Evolutionary conservation across 2,113 vertebrate species (phyloP).

Genomic region (Nanorana parkeri): DNA sequence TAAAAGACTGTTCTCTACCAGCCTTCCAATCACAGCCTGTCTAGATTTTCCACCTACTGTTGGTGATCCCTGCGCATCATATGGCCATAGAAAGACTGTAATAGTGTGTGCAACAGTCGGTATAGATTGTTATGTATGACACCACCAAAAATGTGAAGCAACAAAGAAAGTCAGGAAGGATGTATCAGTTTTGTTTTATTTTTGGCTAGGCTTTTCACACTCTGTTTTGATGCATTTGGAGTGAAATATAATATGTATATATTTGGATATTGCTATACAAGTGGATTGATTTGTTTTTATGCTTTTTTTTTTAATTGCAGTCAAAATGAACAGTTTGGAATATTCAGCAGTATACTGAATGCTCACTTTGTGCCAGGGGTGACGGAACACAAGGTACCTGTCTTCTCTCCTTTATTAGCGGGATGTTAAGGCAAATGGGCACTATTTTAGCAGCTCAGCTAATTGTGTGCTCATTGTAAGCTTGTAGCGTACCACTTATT

Average conservation of each 20-base stretch:
- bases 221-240: too few relatives aligned
- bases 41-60: too few relatives aligned
- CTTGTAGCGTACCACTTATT: background rate
- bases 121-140: too few relatives aligned
- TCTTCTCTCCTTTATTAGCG: slow-evolving; percentile 27
- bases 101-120: too few relatives aligned
- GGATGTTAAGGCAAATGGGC: background rate
- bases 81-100: too few relatives aligned
- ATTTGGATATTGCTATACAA: background rate
- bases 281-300: slow-evolving; percentile 35
- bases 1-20: too few relatives aligned
- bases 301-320: slow-evolving; percentile 29
- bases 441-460: slow-evolving; percentile 29
- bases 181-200: too few relatives aligned
- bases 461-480: slow-evolving; percentile 40
- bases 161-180: too few relatives aligned
- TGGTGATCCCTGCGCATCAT: too few relatives aligned
- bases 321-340: slow-evolving; percentile 16
- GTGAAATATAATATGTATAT: background rate
- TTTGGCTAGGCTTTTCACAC: too few relatives aligned
- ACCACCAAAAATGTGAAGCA: too few relatives aligned
- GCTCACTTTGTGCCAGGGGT: slow-evolving; percentile 50
- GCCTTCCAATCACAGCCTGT: too few relatives aligned
- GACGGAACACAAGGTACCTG: slow-evolving; percentile 8
- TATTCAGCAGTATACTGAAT: slow-evolving; percentile 27